Evolutionary conservation across 2,888 invertebrate species (phyloP).

Genomic region (Laothoe populi): DNA sequence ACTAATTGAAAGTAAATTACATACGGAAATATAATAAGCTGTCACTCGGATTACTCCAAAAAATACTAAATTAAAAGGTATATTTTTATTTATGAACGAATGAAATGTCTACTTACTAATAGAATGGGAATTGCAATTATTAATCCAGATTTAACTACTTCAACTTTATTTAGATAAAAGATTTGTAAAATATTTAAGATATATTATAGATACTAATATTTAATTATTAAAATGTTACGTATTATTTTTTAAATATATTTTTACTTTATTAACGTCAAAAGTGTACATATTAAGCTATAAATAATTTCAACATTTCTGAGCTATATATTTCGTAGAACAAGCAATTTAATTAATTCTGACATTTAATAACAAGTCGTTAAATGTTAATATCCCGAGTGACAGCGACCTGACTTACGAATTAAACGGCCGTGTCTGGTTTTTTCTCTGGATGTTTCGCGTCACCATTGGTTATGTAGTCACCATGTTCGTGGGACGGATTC

Average conservation of each 20-base stretch:
- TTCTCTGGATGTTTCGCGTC: slow-evolving; percentile 78
- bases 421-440: slow-evolving; percentile 82
- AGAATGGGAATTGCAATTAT: slow-evolving; percentile 1
- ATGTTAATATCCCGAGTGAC: slow-evolving; percentile 38
- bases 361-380: neutral
- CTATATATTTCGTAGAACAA: neutral
- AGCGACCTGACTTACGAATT: slow-evolving; percentile 54
- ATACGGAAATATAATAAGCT: slow-evolving; percentile 11
- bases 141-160: neutral
- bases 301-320: neutral
- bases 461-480: slow-evolving; percentile 85
- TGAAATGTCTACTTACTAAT: no score
- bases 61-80: neutral
- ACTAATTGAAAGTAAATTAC: slow-evolving; percentile 43
- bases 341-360: neutral
- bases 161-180: neutral
- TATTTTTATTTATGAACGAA: neutral
- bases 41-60: slow-evolving; percentile 26
- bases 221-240: neutral
- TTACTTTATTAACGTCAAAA: neutral
- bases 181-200: neutral
- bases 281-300: slow-evolving; percentile 1
- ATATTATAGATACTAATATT: no score
- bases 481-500: slow-evolving; percentile 86
- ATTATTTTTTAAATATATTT: neutral